Percentiles rank a stretch among this genome's conserved stretches.
Conservation (phyloP, 2,797 vertebrate genomes). For the Bryconaethiops microstoma region DNA sequence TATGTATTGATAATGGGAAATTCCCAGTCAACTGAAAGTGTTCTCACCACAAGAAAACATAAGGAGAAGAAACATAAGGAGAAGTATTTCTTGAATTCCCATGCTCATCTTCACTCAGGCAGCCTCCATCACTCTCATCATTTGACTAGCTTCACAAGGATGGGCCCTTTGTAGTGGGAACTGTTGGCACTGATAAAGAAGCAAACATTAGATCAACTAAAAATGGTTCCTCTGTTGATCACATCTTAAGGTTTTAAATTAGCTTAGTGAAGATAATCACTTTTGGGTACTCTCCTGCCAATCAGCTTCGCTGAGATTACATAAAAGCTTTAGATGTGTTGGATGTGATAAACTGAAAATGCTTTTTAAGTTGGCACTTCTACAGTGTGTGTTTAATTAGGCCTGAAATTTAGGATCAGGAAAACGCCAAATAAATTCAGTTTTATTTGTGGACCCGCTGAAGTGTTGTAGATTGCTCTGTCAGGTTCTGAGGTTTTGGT, state of each 20-base stretch:
- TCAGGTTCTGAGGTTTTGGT: background rate
- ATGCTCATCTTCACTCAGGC: background rate
- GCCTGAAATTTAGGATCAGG: background rate
- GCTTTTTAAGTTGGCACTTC: background rate
- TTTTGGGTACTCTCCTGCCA: background rate
- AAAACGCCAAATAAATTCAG: background rate
- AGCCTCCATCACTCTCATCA: background rate
- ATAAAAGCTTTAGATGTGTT: constrained; percentile 20
- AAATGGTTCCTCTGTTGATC: background rate
- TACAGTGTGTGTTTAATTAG: constrained; percentile 10
- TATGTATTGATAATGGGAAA: no score
- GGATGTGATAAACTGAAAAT: constrained; percentile 16
- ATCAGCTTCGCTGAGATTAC: background rate
- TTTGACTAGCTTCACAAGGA: no score
- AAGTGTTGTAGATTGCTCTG: background rate
- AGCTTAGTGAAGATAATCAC: background rate
- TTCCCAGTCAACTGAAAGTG: no score
- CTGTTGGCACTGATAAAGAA: background rate
- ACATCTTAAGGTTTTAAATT: background rate
- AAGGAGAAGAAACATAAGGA: background rate
- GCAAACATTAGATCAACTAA: background rate
- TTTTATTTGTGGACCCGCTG: background rate
- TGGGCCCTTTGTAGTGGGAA: background rate
- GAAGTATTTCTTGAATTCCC: background rate
- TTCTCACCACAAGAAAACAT: background rate